These are phyloP conservation scores for Drosophila grimshawi DNA, from an alignment of 1,140 invertebrate genomes.

Conservation along the genomic window DNA sequence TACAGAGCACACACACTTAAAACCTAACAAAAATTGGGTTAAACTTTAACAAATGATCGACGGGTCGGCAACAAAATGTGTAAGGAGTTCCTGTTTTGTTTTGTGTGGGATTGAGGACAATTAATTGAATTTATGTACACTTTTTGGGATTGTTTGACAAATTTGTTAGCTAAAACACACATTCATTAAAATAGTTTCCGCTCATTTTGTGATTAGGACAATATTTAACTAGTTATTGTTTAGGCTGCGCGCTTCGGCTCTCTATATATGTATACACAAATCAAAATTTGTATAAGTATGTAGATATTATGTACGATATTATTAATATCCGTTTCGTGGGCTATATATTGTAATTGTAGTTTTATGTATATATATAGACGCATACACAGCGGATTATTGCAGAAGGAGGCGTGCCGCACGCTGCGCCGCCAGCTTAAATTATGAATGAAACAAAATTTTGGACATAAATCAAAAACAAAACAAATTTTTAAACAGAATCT, in stretches of 20 bases:
- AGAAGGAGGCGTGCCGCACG: conserved; percentile 65
- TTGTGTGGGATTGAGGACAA: conserved; percentile 44
- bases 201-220: conserved; percentile 55
- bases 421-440: conserved; percentile 76
- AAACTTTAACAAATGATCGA: conserved; percentile 74
- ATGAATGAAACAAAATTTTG: conserved; percentile 83
- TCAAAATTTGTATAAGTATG: conserved; percentile 50
- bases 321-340: conserved; percentile 44
- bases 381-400: conserved; percentile 79
- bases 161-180: conserved; percentile 57
- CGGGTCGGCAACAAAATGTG: conserved; percentile 46
- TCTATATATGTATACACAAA: conserved; percentile 53
- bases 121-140: conserved; percentile 75
- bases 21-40: conserved; percentile 74
- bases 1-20: conserved; percentile 72
- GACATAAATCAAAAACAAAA: conserved; percentile 83
- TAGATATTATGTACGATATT: conserved; percentile 40
- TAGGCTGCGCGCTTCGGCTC: conserved; percentile 58
- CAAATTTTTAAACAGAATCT: conserved; percentile 80
- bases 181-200: conserved; percentile 69
- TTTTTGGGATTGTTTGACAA: conserved; percentile 51
- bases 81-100: conserved; percentile 44
- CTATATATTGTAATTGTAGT: conserved; percentile 43
- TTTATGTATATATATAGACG: conserved; percentile 65
- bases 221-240: conserved; percentile 78